Evolutionary conservation across 2,113 vertebrate species (phyloP), one percentile per base, ranked within the genome.

Genomic region (Nipponia nippon): DNA sequence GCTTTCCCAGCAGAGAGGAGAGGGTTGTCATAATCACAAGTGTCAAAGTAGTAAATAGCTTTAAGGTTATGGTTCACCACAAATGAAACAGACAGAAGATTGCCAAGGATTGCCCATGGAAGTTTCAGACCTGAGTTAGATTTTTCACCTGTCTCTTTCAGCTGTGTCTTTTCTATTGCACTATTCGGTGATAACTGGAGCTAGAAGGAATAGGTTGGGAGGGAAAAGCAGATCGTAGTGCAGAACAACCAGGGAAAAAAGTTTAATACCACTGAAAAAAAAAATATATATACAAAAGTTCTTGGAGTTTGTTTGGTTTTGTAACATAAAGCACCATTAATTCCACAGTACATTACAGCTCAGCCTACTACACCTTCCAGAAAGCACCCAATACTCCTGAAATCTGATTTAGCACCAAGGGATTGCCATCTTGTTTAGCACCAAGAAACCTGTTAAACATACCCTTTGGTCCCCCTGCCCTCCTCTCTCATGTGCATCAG

Each of bases 301-400:
- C 66, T 94, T 79, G 32, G 61, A 93, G 83, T 90, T 94, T 53
- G 55, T 87, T 89, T 94, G 77, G 79, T 87, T 93, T 90, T 78
- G 67, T 95, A 78, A 94, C 76, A 90, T 87, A 96, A 95, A 97
- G 97, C 97, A 98, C 97, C 97, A 97, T 94, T 93, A 96, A 94
- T 93, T 96, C 87, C 90, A 97, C 89, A 97, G 87, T 95, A 96
- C 92, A 78, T 92, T 82, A 58, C 90, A 95, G 80, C 79, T 91
- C 81, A 72, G 67, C 70, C 91, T 94, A 83, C 29, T 61, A 53
- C 73, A 62, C 67, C 18, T 90, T 77, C 70, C 90, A 96, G 79
- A 94, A 95, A 97, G 79, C 93, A 96, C 90, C 87, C 90, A 81
- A 81, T 80, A 80, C 84, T 94, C 93, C 91, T 95, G 89, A 94